These are phyloP conservation scores for Patagioenas fasciata DNA, from an alignment of 2,113 vertebrate genomes.

Conservation along the genomic window DNA sequence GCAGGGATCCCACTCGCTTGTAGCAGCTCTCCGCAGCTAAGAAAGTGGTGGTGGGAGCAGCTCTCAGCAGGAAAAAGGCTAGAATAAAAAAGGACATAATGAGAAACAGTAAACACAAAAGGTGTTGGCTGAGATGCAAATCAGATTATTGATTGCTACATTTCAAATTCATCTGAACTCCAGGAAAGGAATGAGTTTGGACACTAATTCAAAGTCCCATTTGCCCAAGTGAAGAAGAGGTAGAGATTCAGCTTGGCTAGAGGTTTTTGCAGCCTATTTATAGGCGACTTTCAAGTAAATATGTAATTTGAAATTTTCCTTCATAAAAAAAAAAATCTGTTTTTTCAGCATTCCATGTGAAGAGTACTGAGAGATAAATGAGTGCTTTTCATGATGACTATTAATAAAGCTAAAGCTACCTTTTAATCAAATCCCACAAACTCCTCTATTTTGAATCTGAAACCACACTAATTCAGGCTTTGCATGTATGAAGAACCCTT, in stretches of 20 bases:
- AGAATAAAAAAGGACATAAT: background rate
- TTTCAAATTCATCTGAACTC: background rate
- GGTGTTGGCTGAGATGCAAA: background rate
- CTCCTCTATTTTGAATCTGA: background rate
- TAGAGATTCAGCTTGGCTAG: background rate
- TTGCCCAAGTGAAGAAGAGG: background rate
- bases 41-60: background rate
- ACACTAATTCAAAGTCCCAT: background rate
- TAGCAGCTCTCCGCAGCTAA: background rate
- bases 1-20: background rate
- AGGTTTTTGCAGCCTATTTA: background rate
- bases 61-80: background rate
- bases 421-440: background rate
- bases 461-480: background rate
- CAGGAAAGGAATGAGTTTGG: background rate
- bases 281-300: background rate
- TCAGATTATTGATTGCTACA: background rate
- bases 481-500: fast-evolving
- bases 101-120: background rate
- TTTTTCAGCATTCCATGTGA: background rate
- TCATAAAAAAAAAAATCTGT: background rate
- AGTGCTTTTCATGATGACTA: background rate
- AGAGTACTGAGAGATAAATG: background rate
- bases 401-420: background rate
- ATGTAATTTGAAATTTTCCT: background rate